Evolutionary conservation across 2,797 vertebrate species (phyloP).

Genomic region (Lagorchestes hirsutus): DNA sequence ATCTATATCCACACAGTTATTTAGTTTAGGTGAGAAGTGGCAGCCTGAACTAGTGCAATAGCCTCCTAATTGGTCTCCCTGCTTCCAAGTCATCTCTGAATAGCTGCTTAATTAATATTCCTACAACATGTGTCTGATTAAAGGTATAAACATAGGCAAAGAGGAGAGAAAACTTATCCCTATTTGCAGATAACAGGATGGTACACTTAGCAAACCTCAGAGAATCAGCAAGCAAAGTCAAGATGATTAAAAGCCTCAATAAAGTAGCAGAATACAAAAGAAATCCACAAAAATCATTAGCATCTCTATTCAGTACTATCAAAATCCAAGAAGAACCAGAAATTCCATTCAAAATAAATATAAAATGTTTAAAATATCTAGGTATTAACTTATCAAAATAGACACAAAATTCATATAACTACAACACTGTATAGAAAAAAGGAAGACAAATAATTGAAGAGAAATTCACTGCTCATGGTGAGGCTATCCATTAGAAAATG

Average conservation of each 20-base stretch:
- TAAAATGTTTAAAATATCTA: neutral
- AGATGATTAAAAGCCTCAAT: neutral
- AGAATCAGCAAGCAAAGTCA: neutral
- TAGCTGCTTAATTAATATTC: neutral
- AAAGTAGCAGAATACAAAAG: neutral
- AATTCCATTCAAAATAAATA: neutral
- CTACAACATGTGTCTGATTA: neutral
- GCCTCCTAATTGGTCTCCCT: neutral
- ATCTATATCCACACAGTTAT: neutral
- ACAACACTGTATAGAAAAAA: neutral
- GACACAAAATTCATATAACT: neutral
- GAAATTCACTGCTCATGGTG: neutral
- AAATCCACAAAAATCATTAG: neutral
- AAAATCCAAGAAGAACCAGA: neutral
- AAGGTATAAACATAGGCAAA: neutral
- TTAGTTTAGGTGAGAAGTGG: neutral
- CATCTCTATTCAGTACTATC: neutral
- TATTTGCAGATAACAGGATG: neutral
- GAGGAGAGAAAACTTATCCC: neutral
- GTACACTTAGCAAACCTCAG: neutral
- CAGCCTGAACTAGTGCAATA: neutral
- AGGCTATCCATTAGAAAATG: neutral
- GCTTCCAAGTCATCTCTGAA: neutral
- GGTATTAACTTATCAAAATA: neutral
- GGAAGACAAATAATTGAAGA: neutral